Conservation (phyloP, 2,797 vertebrate genomes). For the Halcyon badia region DNA sequence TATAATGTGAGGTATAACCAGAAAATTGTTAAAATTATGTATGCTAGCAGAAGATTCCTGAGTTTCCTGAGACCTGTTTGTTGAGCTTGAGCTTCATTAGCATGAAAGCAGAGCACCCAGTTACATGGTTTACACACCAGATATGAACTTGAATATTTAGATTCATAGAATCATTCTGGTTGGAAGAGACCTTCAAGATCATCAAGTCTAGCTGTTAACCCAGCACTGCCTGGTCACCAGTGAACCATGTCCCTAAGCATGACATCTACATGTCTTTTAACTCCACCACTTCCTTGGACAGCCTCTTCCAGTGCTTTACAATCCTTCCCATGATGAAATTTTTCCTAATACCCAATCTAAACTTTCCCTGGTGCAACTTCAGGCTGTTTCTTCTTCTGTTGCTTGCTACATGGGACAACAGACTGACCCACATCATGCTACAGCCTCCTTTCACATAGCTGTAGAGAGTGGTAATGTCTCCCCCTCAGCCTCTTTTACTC, state of each 20-base stretch:
- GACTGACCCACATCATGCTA: neutral
- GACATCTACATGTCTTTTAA: neutral
- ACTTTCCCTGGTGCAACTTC: neutral
- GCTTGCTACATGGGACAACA: neutral
- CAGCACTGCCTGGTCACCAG: neutral
- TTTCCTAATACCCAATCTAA: neutral
- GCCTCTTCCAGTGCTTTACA: neutral
- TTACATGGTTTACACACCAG: neutral
- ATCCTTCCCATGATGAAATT: neutral
- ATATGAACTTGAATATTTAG: neutral
- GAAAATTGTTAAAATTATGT: constrained; percentile 48
- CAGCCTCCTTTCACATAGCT: neutral
- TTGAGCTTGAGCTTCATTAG: constrained; percentile 3
- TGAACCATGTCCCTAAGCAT: neutral
- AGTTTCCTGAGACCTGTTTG: constrained; percentile 12
- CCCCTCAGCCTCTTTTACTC: neutral
- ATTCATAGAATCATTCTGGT: neutral
- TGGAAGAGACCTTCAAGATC: neutral
- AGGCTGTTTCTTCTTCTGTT: neutral
- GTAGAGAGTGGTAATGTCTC: neutral
- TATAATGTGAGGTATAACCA: constrained; percentile 23
- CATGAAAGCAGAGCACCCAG: neutral
- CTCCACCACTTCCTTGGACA: neutral
- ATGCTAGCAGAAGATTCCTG: constrained; percentile 25
- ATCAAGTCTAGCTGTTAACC: neutral